Base-by-base conservation (phyloP, 2,797 vertebrate genomes). In the Dromococcyx pavoninus region DNA sequence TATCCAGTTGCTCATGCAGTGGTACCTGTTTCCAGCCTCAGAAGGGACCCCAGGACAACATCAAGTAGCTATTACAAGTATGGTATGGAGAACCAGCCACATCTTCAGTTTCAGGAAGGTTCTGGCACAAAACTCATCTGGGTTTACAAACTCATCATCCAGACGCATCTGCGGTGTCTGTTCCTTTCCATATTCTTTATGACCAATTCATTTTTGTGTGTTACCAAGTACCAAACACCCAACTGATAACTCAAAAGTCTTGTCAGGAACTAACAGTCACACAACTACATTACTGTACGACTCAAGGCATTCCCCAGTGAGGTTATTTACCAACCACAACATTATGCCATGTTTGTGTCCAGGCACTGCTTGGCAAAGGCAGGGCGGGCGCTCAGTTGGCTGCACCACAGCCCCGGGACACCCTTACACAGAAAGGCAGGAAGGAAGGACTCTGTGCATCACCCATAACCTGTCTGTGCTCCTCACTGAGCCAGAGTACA, bases 381-480 rank as follows among this genome's bases (percentile, higher is more conserved):
- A 50, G 14, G 51, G 37, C 43, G 57, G 28, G 61, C 16, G 37
- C 57, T 61, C 13, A 1, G 54, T 41, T 9, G 76, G 46, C 32
- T 50, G 24, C 16, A n/a, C 1, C 3, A 2, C n/a, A 73, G 60
- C 32, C 82, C 64, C 5, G 50, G 2, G 50, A 46, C 64, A 75
- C 50, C 39, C 7, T 22, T 6, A 44, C 18, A 30, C 5, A 2
- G 16, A 24, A 66, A 4, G 6, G 50, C 61, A 61, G 7, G 33
- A 21, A 39, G 41, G 21, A 30, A 33, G 70, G 35, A 16, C 7
- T 4, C 33, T 3, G n/a, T n/a, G 27, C 54, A 64, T 60, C 22
- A 51, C 8, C 24, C 23, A 8, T 2, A 21, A 28, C 0, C 5
- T 7, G 4, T 6, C 51, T 2, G 16, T 41, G 65, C 2, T 30